Base-by-base conservation (phyloP, 1,140 invertebrate species). In the Elymnias hypermnestra region DNA sequence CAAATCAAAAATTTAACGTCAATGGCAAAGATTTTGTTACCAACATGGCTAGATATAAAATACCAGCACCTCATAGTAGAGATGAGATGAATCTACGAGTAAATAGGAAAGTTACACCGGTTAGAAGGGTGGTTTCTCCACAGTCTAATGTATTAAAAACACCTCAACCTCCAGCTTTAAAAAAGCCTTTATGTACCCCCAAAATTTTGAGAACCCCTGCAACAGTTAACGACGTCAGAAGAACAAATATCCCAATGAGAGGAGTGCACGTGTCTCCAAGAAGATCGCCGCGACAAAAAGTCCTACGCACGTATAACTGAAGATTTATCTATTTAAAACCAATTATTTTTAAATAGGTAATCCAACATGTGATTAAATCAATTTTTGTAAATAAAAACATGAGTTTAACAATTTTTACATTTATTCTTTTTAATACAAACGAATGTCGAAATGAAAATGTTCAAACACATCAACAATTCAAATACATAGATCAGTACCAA, bases 241-340 rank as follows among this genome's bases (percentile, higher is more conserved):
- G 71, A 60, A 17, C 51, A 5, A 72, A 71, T 17, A 82, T 74
- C 0, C 81, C 81, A 0, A 45, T 84, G 48, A 82, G 69, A 58
- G 81, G 72, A 9, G 65, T 84, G 2, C 77, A 84, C 25, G 56
- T 82, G 41, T 84, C 81, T 21, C 77, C 79, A 1, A 72, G 71
- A 57, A 67, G 73, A 65, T 83, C 79, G 23, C 79, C 81, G 2
- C 59, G 77, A 18, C 77, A 74, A 40, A 84, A 79, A 38, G 13
- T 62, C 37, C 63, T 63, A 45, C 64, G 70, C 25, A 17, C 56
- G 33, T 38, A 40, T 48, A 49, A 55, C 46, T 51, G n/a, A n/a
- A n/a, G n/a, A n/a, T n/a, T n/a, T n/a, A n/a, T n/a, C n/a, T n/a
- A n/a, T n/a, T n/a, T n/a, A n/a, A n/a, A n/a, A n/a, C n/a, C n/a